Evolutionary conservation across 1,140 invertebrate genomes (phyloP).

Genomic region (Dolichoris vasculosae): DNA sequence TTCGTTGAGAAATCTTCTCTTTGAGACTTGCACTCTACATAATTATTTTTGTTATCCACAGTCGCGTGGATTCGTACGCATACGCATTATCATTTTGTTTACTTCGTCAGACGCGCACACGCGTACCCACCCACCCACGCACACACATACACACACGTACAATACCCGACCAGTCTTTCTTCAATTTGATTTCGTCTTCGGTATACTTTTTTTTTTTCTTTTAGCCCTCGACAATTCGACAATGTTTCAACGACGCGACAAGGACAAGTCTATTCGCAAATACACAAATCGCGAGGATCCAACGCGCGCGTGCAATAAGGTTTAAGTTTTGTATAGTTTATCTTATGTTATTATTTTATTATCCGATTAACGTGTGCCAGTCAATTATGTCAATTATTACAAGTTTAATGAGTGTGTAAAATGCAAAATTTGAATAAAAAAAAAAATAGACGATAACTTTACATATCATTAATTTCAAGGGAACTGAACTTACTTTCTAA

Average conservation of each 20-base stretch:
- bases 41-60: slow-evolving; percentile 36
- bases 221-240: slow-evolving; percentile 5
- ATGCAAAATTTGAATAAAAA: slow-evolving; percentile 44
- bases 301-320: slow-evolving; percentile 33
- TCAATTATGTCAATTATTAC: slow-evolving; percentile 50
- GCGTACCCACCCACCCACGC: slow-evolving; percentile 43
- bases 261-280: slow-evolving; percentile 22
- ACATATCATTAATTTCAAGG: slow-evolving; percentile 39
- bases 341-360: slow-evolving; percentile 8
- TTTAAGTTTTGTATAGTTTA: background rate
- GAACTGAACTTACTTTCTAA: slow-evolving; percentile 47
- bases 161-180: slow-evolving; percentile 45
- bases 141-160: slow-evolving; percentile 35
- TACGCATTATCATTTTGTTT: slow-evolving; percentile 35
- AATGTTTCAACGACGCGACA: slow-evolving; percentile 23
- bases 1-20: slow-evolving; percentile 24
- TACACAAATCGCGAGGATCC: slow-evolving; percentile 35
- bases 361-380: background rate
- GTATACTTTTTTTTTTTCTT: slow-evolving; percentile 16
- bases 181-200: slow-evolving; percentile 46
- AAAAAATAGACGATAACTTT: slow-evolving; percentile 37
- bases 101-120: slow-evolving; percentile 41
- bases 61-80: slow-evolving; percentile 13
- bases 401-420: slow-evolving; percentile 33
- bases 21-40: slow-evolving; percentile 41